A percentile compares a stretch with the other conserved stretches of the same genome.
Conservation (phyloP, 2,888 invertebrate genomes). For the Drosophila infuscata region DNA sequence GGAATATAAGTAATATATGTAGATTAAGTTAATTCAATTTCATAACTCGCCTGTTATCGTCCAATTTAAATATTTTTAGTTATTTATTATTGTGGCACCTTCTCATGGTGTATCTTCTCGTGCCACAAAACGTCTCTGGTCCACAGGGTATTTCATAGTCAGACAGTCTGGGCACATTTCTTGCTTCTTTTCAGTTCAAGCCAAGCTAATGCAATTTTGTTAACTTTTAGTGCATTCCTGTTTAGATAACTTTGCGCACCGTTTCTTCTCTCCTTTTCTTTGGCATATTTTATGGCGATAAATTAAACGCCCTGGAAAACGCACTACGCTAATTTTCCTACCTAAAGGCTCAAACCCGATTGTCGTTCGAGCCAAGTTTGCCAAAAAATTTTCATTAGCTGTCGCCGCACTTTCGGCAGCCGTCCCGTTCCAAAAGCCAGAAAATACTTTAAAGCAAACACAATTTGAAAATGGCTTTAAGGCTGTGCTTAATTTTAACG, state of each 20-base stretch:
- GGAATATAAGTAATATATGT: neutral
- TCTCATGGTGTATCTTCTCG: neutral
- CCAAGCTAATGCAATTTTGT: slow-evolving; percentile 13
- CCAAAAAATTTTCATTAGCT: slow-evolving; percentile 67
- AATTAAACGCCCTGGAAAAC: slow-evolving; percentile 6
- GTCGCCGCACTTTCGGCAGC: slow-evolving; percentile 2
- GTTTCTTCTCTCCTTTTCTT: neutral
- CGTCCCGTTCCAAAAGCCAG: neutral
- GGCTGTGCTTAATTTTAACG: slow-evolving; percentile 60
- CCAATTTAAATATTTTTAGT: neutral
- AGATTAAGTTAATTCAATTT: neutral
- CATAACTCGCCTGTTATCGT: neutral
- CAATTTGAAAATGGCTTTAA: slow-evolving; percentile 36
- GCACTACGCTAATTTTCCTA: slow-evolving; percentile 42
- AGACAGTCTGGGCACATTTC: neutral
- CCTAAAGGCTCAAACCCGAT: slow-evolving; percentile 12
- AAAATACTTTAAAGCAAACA: slow-evolving; percentile 59
- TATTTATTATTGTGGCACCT: neutral
- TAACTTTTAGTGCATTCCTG: neutral
- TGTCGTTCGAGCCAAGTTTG: slow-evolving; percentile 22
- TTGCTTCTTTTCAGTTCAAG: neutral
- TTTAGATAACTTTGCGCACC: neutral
- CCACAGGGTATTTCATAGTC: neutral
- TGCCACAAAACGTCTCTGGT: neutral
- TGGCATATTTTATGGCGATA: neutral